phyloP scores from a whole-genome alignment of 2,797 vertebrate species.

The Oophaga sylvatica region DNA sequence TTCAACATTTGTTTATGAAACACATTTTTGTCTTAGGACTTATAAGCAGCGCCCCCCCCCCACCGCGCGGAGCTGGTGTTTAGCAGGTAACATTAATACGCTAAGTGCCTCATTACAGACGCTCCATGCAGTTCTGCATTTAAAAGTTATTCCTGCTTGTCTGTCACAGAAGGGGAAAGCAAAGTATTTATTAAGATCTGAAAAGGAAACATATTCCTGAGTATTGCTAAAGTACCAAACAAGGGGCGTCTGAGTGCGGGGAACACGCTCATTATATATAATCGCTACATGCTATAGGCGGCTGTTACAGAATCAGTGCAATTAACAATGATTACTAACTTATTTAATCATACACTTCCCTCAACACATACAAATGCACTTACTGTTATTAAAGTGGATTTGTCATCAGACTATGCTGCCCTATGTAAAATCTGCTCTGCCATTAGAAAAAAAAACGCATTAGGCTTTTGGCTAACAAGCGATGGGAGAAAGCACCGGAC shows the following conservation, averaged over 20 bases:
- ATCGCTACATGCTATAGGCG: background rate
- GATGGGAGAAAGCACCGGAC: too few species aligned
- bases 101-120: slow-evolving; percentile 17
- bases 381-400: background rate
- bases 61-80: background rate
- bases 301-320: background rate
- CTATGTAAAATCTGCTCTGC: too few species aligned
- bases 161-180: background rate
- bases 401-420: too few species aligned
- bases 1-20: background rate
- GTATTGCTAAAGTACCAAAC: background rate
- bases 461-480: too few species aligned
- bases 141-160: background rate
- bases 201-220: background rate
- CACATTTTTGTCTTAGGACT: background rate
- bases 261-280: slow-evolving; percentile 6
- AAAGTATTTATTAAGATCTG: slow-evolving; percentile 2
- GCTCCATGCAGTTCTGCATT: slow-evolving; percentile 15
- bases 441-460: too few species aligned
- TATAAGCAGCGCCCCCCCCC: background rate
- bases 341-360: background rate
- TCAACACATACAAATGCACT: background rate
- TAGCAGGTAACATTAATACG: slow-evolving; percentile 5
- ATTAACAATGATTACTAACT: slow-evolving; percentile 19
- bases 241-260: background rate